phyloP scores from a whole-genome alignment of 1,140 invertebrate species.

The Subanguina moxae region DNA sequence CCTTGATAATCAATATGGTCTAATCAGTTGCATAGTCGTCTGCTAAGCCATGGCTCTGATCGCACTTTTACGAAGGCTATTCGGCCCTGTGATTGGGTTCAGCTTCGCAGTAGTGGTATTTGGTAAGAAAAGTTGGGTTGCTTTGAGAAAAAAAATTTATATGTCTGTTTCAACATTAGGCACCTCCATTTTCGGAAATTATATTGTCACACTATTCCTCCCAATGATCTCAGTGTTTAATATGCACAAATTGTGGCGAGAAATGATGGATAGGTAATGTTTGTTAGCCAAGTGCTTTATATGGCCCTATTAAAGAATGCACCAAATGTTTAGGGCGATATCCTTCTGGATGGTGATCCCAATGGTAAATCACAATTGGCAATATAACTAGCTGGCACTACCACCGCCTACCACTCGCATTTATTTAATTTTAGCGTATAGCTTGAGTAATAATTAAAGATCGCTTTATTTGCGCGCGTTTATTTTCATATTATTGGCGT shows the following conservation, averaged over 20 bases:
- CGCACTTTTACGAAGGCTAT: background rate
- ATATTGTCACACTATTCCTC: conserved; percentile 48
- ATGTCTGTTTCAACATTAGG: background rate
- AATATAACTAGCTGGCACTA: no score
- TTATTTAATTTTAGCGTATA: no score
- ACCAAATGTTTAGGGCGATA: conserved; percentile 28
- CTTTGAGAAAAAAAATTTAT: background rate
- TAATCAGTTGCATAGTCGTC: no score
- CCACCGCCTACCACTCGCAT: no score
- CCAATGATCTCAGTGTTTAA: conserved; percentile 48
- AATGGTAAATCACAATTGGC: conserved; percentile 26
- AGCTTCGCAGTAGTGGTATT: background rate
- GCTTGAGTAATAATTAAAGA: no score
- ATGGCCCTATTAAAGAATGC: no score
- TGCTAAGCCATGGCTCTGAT: background rate
- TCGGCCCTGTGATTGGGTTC: background rate
- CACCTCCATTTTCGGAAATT: conserved; percentile 55
- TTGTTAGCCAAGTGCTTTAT: no score
- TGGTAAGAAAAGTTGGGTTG: background rate
- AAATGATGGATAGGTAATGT: conserved; percentile 41
- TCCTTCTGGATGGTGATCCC: conserved; percentile 56
- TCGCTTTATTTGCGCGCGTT: no score
- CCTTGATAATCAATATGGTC: no score
- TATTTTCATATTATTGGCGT: no score
- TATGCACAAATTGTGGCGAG: conserved; percentile 43